Evolutionary conservation across 2,888 invertebrate species (phyloP), one percentile per base, ranked within the genome.

Genomic region (Polydrusus tereticollis): DNA sequence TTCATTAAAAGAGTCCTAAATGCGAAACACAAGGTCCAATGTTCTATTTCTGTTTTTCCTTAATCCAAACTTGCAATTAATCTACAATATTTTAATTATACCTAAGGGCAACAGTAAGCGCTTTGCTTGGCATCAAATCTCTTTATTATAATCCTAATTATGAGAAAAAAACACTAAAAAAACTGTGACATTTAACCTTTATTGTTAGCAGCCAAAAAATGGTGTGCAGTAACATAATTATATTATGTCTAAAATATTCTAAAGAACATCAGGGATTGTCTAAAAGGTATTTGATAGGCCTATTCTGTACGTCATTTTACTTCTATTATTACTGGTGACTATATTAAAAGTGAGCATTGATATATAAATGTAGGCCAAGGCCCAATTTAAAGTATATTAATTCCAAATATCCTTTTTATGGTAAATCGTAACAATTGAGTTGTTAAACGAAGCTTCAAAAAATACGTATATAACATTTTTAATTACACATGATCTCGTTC

Each of bases 101-200:
- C n/a, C n/a, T n/a, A n/a, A n/a, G n/a, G n/a, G n/a, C n/a, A n/a
- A n/a, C 29, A 29, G 29, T 29, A 29, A 29, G 29, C n/a, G n/a
- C n/a, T n/a, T n/a, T n/a, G n/a, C n/a, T n/a, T n/a, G n/a, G n/a
- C n/a, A n/a, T n/a, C n/a, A n/a, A n/a, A n/a, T n/a, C n/a, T n/a
- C n/a, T n/a, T n/a, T n/a, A n/a, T n/a, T n/a, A n/a, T n/a, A n/a
- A n/a, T n/a, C n/a, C n/a, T n/a, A n/a, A n/a, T n/a, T n/a, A 29
- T 38, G 38, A 5, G 2, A 7, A 38, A 38, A 26, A 50, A 50
- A 50, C 23, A 26, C 3, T 7, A 10, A 2, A 0, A 26, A 16
- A 70, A 72, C 36, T 55, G 66, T 72, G 62, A 70, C 69, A 70
- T 70, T 70, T 33, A 63, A 69, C 55, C 63, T 70, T 70, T 70